Percentiles rank a stretch among this genome's conserved stretches.
phyloP scores from a whole-genome alignment of 2,797 vertebrate species.

The Peromyscus nudipes region DNA sequence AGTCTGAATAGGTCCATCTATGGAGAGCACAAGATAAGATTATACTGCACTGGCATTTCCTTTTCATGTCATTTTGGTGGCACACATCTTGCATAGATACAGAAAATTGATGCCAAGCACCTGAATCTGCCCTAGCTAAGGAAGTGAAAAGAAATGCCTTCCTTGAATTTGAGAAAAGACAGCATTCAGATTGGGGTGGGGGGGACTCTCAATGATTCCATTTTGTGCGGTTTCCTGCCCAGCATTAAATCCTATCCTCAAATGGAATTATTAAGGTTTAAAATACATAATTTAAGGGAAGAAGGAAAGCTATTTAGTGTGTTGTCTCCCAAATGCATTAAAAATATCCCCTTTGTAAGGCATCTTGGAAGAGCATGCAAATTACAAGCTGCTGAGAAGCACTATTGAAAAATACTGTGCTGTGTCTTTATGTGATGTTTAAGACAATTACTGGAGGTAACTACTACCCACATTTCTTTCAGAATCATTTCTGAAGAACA shows the following conservation, averaged over 20 bases:
- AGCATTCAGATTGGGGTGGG: not conserved
- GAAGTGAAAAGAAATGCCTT: constrained; percentile 40
- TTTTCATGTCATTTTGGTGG: constrained; percentile 34
- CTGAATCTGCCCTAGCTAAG: not conserved
- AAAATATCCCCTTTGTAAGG: constrained; percentile 80
- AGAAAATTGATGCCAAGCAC: constrained; percentile 44
- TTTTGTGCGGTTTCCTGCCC: constrained; percentile 60
- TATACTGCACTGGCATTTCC: not conserved
- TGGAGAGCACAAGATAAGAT: not conserved
- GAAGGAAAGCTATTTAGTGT: constrained; percentile 54
- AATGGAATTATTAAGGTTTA: constrained; percentile 63
- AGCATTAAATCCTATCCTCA: constrained; percentile 63
- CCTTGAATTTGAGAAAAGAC: constrained; percentile 41
- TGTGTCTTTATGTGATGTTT: constrained; percentile 73
- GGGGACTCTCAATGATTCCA: not conserved
- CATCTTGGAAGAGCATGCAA: constrained; percentile 72
- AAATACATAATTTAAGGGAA: constrained; percentile 64
- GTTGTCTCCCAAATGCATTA: constrained; percentile 63
- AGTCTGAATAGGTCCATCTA: not conserved
- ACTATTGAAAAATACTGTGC: constrained; percentile 70
- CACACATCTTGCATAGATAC: not conserved
- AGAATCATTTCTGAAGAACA: constrained; percentile 77
- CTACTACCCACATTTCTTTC: constrained; percentile 74
- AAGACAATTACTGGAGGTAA: constrained; percentile 77
- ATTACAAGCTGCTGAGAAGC: constrained; percentile 73